A percentile compares a stretch with the other conserved stretches of the same genome.
These are phyloP conservation scores for Harpagus bidentatus DNA, from an alignment of 2,113 vertebrate genomes.

Conservation along the genomic window DNA sequence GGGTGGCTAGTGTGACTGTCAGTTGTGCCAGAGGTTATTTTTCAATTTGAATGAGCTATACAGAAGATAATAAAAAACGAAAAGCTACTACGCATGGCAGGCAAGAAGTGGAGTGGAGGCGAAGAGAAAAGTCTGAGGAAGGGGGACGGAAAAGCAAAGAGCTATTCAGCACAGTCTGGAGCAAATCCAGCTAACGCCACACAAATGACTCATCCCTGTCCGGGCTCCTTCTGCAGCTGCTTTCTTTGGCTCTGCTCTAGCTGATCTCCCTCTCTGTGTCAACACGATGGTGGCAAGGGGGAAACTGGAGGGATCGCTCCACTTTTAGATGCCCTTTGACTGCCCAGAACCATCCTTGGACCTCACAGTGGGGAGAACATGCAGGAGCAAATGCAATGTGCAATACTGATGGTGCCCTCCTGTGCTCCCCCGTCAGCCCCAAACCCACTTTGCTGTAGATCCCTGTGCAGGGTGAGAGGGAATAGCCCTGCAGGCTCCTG, in stretches of 20 bases:
- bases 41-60: background rate
- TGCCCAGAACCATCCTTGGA: background rate
- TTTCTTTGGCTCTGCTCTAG: background rate
- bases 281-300: background rate
- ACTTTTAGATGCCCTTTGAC: background rate
- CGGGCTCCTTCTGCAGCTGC: background rate
- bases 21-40: background rate
- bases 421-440: accelerated
- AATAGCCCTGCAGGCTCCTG: background rate
- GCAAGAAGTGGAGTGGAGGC: background rate
- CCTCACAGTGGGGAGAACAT: background rate
- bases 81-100: background rate
- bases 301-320: background rate
- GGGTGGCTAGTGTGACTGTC: background rate
- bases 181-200: background rate
- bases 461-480: background rate
- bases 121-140: background rate
- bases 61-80: background rate
- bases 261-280: background rate
- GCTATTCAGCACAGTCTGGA: background rate
- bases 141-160: background rate
- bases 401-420: background rate
- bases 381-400: background rate
- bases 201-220: background rate
- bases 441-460: background rate